phyloP scores from a whole-genome alignment of 2,797 vertebrate genomes.

The Protonibea diacanthus region DNA sequence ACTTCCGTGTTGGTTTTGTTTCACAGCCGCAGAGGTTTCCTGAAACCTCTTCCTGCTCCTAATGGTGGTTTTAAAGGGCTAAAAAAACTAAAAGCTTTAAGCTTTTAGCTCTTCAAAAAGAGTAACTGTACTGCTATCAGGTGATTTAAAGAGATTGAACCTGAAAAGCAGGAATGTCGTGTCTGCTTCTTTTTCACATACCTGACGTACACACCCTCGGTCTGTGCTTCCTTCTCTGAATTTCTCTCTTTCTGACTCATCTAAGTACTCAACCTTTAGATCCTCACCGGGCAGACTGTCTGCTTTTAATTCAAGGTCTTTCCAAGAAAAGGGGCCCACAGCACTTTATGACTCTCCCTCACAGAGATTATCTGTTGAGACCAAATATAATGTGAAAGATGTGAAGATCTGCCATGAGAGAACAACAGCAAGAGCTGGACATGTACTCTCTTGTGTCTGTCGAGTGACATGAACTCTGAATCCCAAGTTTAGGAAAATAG shows the following conservation, averaged over 20 bases:
- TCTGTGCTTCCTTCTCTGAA: background rate
- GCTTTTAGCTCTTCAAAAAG: background rate
- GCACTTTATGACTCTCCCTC: constrained; percentile 4
- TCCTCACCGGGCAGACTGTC: background rate
- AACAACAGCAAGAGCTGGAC: background rate
- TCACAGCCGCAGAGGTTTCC: no score
- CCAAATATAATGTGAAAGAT: background rate
- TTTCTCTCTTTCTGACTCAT: background rate
- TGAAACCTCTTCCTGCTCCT: background rate
- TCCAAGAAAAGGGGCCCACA: background rate
- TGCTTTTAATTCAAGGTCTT: constrained; percentile 19
- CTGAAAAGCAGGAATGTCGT: background rate
- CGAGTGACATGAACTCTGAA: background rate
- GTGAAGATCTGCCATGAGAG: background rate
- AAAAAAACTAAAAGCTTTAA: background rate
- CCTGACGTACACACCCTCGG: background rate
- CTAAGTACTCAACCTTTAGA: background rate
- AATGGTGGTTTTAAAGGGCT: background rate
- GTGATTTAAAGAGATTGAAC: background rate
- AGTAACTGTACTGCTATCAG: background rate
- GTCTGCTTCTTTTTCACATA: background rate
- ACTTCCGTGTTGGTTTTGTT: no score
- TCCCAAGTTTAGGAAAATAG: background rate
- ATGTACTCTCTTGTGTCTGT: background rate
- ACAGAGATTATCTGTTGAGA: constrained; percentile 8